These are phyloP conservation scores for Oryctolagus cuniculus DNA, from an alignment of 2,113 vertebrate species.

Conservation along the genomic window mOryCun1.1 NC_091437.1:12662001-12662500, in stretches of 20 bases:
- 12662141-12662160: background rate
- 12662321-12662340: background rate
- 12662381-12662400: no score
- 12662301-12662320: background rate
- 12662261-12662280: background rate
- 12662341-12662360: no score
- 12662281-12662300: background rate
- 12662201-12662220: background rate
- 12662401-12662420: no score
- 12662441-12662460: no score
- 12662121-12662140: background rate
- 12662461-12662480: no score
- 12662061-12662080: background rate
- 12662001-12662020: background rate
- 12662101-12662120: background rate
- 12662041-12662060: background rate
- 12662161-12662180: background rate
- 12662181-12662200: background rate
- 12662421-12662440: no score
- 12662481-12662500: no score
- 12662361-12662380: no score
- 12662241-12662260: conserved; percentile 23
- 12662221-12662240: background rate
- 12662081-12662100: background rate
- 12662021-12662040: background rate